phyloP scores from a whole-genome alignment of 2,797 vertebrate species.

The Hippoglossus hippoglossus region DNA sequence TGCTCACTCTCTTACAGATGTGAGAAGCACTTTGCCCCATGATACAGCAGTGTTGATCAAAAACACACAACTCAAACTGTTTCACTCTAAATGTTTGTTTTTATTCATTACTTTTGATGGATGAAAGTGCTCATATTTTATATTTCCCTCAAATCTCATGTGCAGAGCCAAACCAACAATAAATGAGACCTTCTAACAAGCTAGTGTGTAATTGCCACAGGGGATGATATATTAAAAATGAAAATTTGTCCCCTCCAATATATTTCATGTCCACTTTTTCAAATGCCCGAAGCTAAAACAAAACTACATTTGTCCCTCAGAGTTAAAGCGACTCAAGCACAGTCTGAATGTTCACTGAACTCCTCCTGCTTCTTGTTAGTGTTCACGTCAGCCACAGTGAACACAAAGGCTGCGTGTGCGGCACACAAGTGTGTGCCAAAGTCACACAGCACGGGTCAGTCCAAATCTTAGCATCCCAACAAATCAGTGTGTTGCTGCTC shows the following conservation, averaged over 20 bases:
- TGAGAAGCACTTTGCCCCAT: too few relatives aligned
- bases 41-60: too few relatives aligned
- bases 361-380: neutral
- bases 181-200: neutral
- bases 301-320: neutral
- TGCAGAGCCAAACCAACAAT: neutral
- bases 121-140: too few relatives aligned
- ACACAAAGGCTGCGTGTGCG: neutral
- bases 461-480: too few relatives aligned
- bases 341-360: neutral
- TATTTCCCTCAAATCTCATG: neutral
- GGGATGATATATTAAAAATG: too few relatives aligned
- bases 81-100: too few relatives aligned
- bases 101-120: too few relatives aligned
- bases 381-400: neutral
- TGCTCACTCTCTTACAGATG: neutral
- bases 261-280: neutral
- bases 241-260: neutral
- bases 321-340: neutral
- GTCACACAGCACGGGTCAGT: neutral
- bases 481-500: too few relatives aligned
- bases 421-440: neutral
- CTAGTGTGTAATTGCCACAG: neutral
- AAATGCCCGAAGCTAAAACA: neutral
- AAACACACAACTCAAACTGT: too few relatives aligned